Evolutionary conservation across 1,140 invertebrate species (phyloP).

Genomic region (Eriosoma lanigerum): DNA sequence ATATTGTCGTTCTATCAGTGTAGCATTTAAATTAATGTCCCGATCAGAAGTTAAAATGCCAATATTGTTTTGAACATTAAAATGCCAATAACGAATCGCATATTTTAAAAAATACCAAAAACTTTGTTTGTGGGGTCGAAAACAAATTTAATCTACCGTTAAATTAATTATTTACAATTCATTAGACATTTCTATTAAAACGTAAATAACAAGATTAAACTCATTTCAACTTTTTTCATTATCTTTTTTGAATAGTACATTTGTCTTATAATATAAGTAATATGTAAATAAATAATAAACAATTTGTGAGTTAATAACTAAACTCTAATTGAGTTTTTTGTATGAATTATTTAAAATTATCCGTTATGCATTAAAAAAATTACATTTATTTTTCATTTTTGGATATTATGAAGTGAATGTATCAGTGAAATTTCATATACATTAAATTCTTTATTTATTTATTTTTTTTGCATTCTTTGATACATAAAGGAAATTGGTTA

Average conservation of each 20-base stretch:
- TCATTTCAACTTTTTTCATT: background rate
- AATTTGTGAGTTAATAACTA: no score
- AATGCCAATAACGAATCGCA: slow-evolving; percentile 3
- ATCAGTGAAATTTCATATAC: no score
- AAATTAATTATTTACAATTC: slow-evolving; percentile 37
- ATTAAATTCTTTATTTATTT: no score
- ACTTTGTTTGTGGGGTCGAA: background rate
- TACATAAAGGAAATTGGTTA: no score
- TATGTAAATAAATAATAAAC: no score
- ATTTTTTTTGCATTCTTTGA: no score
- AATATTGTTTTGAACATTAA: slow-evolving; percentile 26
- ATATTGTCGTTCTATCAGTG: no score
- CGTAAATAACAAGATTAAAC: background rate
- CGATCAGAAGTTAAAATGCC: background rate
- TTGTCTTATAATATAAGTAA: background rate
- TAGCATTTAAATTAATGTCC: background rate
- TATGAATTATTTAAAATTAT: no score
- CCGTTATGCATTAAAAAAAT: no score
- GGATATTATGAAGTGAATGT: no score
- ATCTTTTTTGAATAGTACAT: background rate
- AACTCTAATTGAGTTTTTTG: no score
- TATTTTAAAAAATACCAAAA: slow-evolving; percentile 11
- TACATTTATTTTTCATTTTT: no score
- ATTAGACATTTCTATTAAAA: slow-evolving; percentile 35
- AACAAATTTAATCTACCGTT: slow-evolving; percentile 39